phyloP scores from a whole-genome alignment of 2,113 vertebrate genomes.

The Mobula birostris region DNA sequence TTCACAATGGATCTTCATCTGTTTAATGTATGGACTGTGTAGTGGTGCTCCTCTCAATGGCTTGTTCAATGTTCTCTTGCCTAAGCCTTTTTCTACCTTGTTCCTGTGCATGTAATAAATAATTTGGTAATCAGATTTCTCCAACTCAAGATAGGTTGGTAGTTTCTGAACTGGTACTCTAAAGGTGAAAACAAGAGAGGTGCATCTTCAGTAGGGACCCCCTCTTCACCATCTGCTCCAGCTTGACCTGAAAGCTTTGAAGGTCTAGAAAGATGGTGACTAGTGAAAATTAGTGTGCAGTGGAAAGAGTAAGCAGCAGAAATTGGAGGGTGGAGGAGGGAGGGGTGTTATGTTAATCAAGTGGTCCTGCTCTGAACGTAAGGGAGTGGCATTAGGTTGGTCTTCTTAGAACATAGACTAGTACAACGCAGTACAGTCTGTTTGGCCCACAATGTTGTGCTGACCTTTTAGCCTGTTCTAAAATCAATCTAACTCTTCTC shows the following conservation, averaged over 20 bases:
- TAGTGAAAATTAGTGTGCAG: not conserved
- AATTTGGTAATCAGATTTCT: not conserved
- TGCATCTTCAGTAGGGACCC: not conserved
- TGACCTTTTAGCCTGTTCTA: too few relatives aligned
- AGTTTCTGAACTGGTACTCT: too few relatives aligned
- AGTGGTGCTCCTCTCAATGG: not conserved
- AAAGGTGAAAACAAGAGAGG: not conserved
- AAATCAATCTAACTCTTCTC: too few relatives aligned
- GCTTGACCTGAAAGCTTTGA: not conserved
- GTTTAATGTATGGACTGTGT: not conserved
- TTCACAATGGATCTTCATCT: not conserved
- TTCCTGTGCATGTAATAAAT: not conserved
- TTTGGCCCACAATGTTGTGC: too few relatives aligned
- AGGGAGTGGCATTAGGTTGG: not conserved
- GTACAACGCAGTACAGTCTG: too few relatives aligned
- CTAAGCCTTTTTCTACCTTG: too few relatives aligned
- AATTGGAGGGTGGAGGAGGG: not conserved
- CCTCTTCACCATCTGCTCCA: not conserved
- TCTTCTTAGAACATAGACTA: not conserved
- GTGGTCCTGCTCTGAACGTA: too few relatives aligned
- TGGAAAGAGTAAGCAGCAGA: not conserved
- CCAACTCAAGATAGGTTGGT: not conserved
- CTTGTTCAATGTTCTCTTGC: not conserved
- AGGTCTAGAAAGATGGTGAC: not conserved
- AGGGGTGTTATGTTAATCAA: not conserved